phyloP scores from a whole-genome alignment of 2,888 invertebrate species.

The Caenorhabditis sp. region DNA sequence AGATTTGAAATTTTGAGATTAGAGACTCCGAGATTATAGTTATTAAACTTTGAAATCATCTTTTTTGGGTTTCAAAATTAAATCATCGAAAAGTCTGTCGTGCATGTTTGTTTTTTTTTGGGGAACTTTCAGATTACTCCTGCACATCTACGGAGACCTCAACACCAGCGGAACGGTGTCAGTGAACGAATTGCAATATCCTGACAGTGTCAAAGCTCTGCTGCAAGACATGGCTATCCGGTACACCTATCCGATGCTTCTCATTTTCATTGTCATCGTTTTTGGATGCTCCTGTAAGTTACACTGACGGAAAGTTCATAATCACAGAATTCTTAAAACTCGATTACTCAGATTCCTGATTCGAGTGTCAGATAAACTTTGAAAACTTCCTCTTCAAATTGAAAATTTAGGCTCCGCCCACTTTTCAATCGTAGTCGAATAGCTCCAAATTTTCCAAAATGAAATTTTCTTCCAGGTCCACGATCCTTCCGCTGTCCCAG shows the following conservation, averaged over 20 bases:
- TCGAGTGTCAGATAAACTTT: too few species aligned
- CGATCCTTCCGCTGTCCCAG: not conserved
- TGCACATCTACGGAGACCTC: not conserved
- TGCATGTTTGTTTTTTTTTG: too few species aligned
- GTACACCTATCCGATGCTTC: not conserved
- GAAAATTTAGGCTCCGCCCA: not conserved
- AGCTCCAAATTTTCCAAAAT: not conserved
- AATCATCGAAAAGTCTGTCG: too few species aligned
- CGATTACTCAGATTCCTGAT: too few species aligned
- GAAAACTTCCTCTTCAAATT: too few species aligned
- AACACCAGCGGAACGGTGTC: not conserved
- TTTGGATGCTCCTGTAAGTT: not conserved
- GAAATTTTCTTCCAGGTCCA: not conserved
- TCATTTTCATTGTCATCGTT: not conserved
- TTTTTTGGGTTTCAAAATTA: too few species aligned
- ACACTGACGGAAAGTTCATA: not conserved
- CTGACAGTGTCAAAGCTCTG: not conserved
- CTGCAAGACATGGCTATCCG: not conserved
- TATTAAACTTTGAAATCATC: too few species aligned
- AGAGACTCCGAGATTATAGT: too few species aligned
- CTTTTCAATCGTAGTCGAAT: too few species aligned
- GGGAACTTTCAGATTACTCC: not conserved
- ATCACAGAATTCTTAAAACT: too few species aligned
- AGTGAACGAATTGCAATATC: not conserved
- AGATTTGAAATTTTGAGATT: too few species aligned